Conservation (phyloP, 2,888 invertebrate species). For the Agrotis exclamationis region DNA sequence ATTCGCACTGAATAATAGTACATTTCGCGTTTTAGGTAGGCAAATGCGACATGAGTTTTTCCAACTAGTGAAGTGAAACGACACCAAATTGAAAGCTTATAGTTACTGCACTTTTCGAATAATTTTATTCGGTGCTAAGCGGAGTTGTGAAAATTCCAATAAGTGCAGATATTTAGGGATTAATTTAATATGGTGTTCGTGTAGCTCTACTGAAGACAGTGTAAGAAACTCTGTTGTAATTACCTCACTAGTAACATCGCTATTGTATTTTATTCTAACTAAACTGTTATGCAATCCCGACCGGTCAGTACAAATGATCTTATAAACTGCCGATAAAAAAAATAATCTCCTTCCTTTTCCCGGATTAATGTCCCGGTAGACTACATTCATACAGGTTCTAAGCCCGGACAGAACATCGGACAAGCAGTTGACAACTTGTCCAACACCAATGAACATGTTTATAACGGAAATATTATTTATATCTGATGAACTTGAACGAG, state of each 20-base stretch:
- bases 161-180: not conserved
- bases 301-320: conserved; percentile 4
- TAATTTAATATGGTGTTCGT: not conserved
- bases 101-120: not conserved
- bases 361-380: conserved; percentile 39
- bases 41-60: not conserved
- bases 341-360: conserved; percentile 39
- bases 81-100: not conserved
- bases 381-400: conserved; percentile 33
- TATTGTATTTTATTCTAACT: not conserved
- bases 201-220: not conserved
- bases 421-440: conserved; percentile 37
- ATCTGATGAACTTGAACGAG: conserved; percentile 22
- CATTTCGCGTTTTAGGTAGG: not conserved
- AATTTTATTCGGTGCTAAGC: too few relatives aligned
- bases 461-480: conserved; percentile 29
- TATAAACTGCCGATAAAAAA: conserved; percentile 41
- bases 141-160: not conserved
- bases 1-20: not conserved
- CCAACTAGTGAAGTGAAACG: not conserved
- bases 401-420: conserved; percentile 4
- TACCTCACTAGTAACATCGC: not conserved
- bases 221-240: not conserved
- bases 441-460: conserved; percentile 14
- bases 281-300: conserved; percentile 8